phyloP scores from a whole-genome alignment of 2,888 invertebrate species.

The Melangyna quadrimaculata region DNA sequence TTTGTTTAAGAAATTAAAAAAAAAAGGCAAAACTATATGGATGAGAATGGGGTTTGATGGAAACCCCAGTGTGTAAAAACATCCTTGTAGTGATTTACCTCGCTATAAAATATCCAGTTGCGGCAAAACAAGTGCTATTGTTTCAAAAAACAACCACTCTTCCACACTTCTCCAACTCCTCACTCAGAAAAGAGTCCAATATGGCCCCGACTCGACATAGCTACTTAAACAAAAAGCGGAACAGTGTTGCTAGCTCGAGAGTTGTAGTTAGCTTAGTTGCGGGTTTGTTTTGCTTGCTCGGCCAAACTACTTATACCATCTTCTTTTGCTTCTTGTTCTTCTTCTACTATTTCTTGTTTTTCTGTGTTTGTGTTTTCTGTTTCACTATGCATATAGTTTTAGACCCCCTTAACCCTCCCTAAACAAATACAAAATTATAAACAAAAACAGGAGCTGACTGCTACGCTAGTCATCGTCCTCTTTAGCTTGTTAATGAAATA shows the following conservation, averaged over 20 bases:
- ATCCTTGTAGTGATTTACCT: conserved; percentile 68
- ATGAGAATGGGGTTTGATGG: background rate
- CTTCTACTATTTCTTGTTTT: conserved; percentile 7
- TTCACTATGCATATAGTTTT: conserved; percentile 12
- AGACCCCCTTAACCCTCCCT: background rate
- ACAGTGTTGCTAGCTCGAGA: conserved; percentile 47
- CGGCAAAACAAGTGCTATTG: conserved; percentile 71
- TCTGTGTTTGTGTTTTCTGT: conserved; percentile 51
- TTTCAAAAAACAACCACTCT: conserved; percentile 26
- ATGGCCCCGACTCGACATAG: background rate
- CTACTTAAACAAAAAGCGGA: conserved; percentile 46
- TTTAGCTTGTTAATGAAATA: conserved; percentile 75
- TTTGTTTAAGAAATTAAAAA: conserved; percentile 45
- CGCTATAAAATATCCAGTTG: conserved; percentile 70
- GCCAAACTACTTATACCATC: conserved; percentile 37
- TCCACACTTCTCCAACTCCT: background rate
- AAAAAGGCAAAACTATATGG: background rate
- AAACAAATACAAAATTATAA: background rate
- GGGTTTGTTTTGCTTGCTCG: conserved; percentile 68
- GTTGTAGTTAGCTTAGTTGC: conserved; percentile 70
- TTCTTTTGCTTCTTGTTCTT: no score
- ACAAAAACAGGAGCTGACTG: background rate
- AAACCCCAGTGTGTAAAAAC: conserved; percentile 42
- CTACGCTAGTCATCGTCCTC: conserved; percentile 67
- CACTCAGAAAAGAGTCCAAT: background rate